Conservation (phyloP, 2,888 invertebrate genomes). For the Amblyjoppa proteus region DNA sequence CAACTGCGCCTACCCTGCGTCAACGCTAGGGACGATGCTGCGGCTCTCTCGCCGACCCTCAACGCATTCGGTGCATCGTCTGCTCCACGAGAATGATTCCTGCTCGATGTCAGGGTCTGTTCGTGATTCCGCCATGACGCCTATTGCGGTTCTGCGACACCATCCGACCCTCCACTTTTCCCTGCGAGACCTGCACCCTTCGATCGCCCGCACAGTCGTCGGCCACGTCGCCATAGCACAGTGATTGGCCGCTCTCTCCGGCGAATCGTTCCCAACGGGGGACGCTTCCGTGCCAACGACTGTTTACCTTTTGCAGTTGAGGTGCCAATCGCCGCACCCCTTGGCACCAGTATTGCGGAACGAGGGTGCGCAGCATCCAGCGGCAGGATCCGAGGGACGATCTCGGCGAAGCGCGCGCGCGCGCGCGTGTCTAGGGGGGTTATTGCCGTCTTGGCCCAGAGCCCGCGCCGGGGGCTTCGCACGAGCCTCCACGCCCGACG, state of each 20-base stretch:
- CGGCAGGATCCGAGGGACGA: slow-evolving; percentile 23
- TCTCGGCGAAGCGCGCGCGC: slow-evolving; percentile 49
- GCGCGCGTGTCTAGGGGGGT: slow-evolving; percentile 61
- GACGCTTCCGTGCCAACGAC: background rate
- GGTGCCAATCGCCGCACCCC: slow-evolving; percentile 14
- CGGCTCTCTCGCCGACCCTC: slow-evolving; percentile 1
- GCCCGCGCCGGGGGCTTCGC: slow-evolving; percentile 63
- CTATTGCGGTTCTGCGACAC: slow-evolving; percentile 9
- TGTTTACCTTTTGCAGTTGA: background rate
- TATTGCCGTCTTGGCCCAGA: slow-evolving; percentile 70
- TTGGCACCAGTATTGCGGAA: slow-evolving; percentile 21
- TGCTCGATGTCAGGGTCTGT: slow-evolving; percentile 7
- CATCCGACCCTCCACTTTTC: slow-evolving; percentile 2
- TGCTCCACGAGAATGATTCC: background rate
- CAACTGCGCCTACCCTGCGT: background rate
- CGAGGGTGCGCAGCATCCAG: slow-evolving; percentile 53
- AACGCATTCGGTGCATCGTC: background rate
- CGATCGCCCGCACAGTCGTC: background rate
- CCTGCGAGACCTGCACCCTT: background rate
- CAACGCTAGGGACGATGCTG: background rate
- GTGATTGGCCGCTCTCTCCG: background rate
- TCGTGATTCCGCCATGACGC: slow-evolving; percentile 32
- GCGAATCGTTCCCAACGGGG: background rate
- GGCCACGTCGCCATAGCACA: background rate
- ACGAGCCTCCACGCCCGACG: slow-evolving; percentile 67